These are phyloP conservation scores for Lampropteryx suffumata DNA, from an alignment of 2,888 invertebrate genomes.

Conservation along the genomic window DNA sequence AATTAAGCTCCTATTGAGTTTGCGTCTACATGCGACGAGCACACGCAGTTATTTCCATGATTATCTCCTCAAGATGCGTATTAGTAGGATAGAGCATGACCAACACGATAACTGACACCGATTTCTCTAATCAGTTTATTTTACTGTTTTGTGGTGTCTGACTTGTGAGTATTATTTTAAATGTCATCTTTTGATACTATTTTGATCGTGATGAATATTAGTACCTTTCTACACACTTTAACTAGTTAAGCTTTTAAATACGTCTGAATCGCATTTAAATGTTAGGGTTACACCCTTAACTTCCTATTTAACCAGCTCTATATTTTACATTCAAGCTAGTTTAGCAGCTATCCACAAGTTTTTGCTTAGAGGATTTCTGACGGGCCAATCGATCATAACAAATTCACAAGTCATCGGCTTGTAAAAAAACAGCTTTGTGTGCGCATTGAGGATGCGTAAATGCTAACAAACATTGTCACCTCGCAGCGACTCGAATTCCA, in stretches of 20 bases:
- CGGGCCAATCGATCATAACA: slow-evolving; percentile 76
- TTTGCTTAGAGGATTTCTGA: slow-evolving; percentile 45
- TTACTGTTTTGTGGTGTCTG: slow-evolving; percentile 26
- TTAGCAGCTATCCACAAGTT: slow-evolving; percentile 51
- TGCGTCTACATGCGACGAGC: slow-evolving; percentile 51
- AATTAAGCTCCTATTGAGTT: slow-evolving; percentile 77
- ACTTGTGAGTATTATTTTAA: slow-evolving; percentile 8
- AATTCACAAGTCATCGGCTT: slow-evolving; percentile 82
- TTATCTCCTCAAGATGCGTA: slow-evolving; percentile 63
- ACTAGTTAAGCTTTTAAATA: no score
- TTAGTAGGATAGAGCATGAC: slow-evolving; percentile 46
- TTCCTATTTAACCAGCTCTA: background rate
- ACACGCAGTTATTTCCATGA: slow-evolving; percentile 67
- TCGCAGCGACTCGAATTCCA: slow-evolving; percentile 67
- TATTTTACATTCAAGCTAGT: slow-evolving; percentile 21
- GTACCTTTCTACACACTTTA: no score
- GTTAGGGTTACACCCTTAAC: background rate
- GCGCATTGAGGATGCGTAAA: slow-evolving; percentile 69
- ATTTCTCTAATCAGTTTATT: slow-evolving; percentile 59
- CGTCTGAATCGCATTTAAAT: background rate
- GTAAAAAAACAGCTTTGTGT: slow-evolving; percentile 74
- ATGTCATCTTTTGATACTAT: slow-evolving; percentile 1
- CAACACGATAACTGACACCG: slow-evolving; percentile 53
- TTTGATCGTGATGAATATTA: background rate
- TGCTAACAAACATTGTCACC: slow-evolving; percentile 80